Percentiles rank a stretch among this genome's conserved stretches.
These are phyloP conservation scores for Dorcus parallelipipedus DNA, from an alignment of 2,888 invertebrate species.

Conservation along the genomic window DNA sequence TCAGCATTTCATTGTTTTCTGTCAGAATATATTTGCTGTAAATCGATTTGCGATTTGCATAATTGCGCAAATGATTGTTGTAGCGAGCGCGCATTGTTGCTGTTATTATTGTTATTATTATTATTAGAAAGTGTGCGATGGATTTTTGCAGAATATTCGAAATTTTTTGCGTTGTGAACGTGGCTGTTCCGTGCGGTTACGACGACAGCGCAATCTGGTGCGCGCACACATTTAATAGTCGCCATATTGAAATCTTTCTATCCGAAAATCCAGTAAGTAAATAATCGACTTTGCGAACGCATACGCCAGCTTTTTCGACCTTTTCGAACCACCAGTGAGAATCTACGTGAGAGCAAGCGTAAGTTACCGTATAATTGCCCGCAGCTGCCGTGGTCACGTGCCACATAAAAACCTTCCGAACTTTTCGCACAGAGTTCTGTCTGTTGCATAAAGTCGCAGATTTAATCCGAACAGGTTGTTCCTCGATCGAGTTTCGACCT, in stretches of 20 bases:
- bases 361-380: slow-evolving; percentile 32
- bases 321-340: slow-evolving; percentile 19
- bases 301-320: slow-evolving; percentile 20
- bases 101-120: not conserved
- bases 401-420: slow-evolving; percentile 1
- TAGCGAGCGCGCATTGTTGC: too few species aligned
- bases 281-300: slow-evolving; percentile 36
- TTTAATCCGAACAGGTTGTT: not conserved
- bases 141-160: slow-evolving; percentile 1
- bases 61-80: slow-evolving; percentile 5
- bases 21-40: too few species aligned
- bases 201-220: slow-evolving; percentile 25
- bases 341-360: slow-evolving; percentile 31
- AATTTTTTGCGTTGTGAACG: slow-evolving; percentile 18
- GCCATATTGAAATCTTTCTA: slow-evolving; percentile 52
- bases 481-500: slow-evolving; percentile 11
- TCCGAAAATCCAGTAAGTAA: slow-evolving; percentile 51
- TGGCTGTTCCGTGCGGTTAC: slow-evolving; percentile 15
- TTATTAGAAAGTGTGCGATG: slow-evolving; percentile 2
- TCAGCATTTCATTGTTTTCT: too few species aligned
- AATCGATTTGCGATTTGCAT: too few species aligned
- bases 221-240: slow-evolving; percentile 43
- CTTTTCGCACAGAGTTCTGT: not conserved
- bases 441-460: slow-evolving; percentile 18
- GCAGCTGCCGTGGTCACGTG: slow-evolving; percentile 3